Conservation (phyloP, 2,888 invertebrate genomes). For the Ectemnius continuus region DNA sequence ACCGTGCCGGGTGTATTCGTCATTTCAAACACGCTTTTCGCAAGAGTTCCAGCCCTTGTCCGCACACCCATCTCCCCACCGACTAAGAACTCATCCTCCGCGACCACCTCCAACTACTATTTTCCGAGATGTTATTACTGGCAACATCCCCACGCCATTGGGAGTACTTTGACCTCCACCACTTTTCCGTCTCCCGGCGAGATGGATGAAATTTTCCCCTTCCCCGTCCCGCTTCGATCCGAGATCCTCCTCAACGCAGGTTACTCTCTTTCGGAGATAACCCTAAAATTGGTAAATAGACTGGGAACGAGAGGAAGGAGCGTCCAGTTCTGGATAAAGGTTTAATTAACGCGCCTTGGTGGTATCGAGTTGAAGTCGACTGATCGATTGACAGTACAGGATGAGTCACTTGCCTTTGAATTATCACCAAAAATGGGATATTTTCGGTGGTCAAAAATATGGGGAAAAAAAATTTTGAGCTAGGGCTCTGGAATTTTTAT, state of each 20-base stretch:
- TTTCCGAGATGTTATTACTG: constrained; percentile 52
- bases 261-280: constrained; percentile 7
- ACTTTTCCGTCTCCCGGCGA: constrained; percentile 36
- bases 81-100: constrained; percentile 6
- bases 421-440: no score
- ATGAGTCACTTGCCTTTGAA: no score
- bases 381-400: neutral
- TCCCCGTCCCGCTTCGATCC: constrained; percentile 5
- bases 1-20: no score
- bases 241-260: constrained; percentile 12
- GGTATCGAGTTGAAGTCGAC: neutral
- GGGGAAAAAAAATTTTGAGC: no score
- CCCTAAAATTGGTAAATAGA: constrained; percentile 25
- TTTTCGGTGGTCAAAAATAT: no score
- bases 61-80: neutral
- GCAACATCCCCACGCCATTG: constrained; percentile 25
- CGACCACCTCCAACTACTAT: constrained; percentile 26
- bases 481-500: no score
- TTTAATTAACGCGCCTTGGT: constrained; percentile 24
- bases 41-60: constrained; percentile 3
- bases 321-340: constrained; percentile 8
- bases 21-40: no score
- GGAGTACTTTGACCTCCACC: constrained; percentile 31
- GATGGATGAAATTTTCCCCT: constrained; percentile 38
- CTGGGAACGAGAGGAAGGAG: neutral